A percentile compares a stretch with the other conserved stretches of the same genome.
Conservation (phyloP, 2,113 vertebrate species). For the Gymnocephalus cernua region DNA sequence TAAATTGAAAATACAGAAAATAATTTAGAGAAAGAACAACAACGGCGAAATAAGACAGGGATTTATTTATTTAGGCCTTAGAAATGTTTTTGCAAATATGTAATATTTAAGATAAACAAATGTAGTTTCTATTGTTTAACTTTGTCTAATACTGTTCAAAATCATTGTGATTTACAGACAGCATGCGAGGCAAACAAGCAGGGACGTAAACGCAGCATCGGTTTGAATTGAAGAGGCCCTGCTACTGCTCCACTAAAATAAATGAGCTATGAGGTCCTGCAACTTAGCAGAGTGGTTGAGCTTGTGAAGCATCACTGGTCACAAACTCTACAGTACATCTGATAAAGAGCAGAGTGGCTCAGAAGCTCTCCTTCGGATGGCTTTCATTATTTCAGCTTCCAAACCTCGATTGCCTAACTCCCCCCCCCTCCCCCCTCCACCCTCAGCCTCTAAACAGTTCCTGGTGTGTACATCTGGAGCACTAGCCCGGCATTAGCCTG, state of each 20-base stretch:
- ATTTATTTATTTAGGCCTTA: no score
- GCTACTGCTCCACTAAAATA: background rate
- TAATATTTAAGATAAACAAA: slow-evolving; percentile 13
- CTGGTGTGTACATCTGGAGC: slow-evolving; percentile 67
- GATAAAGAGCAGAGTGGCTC: slow-evolving; percentile 36
- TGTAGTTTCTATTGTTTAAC: background rate
- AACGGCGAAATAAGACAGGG: no score
- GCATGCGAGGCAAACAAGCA: background rate
- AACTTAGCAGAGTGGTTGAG: background rate
- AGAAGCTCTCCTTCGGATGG: slow-evolving; percentile 43
- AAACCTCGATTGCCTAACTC: slow-evolving; percentile 44
- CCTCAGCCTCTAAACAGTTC: slow-evolving; percentile 59
- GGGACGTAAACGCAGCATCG: slow-evolving; percentile 5
- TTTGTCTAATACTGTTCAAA: background rate
- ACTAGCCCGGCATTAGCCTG: slow-evolving; percentile 41
- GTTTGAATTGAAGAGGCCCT: background rate
- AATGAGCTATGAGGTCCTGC: background rate
- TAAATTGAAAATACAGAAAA: no score
- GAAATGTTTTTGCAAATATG: background rate
- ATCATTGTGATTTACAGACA: slow-evolving; percentile 10
- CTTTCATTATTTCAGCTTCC: slow-evolving; percentile 64
- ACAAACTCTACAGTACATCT: slow-evolving; percentile 12
- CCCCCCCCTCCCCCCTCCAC: slow-evolving; percentile 17
- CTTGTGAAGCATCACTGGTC: background rate
- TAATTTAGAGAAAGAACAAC: no score